Base-by-base conservation (phyloP, 1,140 invertebrate genomes). In the Drosophila suzukii region DNA sequence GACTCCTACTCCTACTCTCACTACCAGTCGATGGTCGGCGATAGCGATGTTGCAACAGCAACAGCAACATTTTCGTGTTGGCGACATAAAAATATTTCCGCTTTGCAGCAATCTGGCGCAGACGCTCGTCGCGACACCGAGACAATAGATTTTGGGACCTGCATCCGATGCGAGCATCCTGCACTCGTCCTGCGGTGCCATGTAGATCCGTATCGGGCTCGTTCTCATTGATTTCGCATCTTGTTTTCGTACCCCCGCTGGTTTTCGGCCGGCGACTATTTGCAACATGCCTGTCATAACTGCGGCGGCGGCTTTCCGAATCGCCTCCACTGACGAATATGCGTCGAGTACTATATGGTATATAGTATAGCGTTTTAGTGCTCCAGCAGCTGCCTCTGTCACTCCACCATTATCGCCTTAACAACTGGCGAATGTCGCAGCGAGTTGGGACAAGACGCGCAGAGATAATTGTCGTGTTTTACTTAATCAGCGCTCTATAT, bases 61-160 rank as follows among this genome's bases (percentile, higher is more conserved):
- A 53, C 58, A 55, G 68, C 81, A 72, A 84, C 65, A 81, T 81
- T 84, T 72, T 73, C 73, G 65, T 82, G 80, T 83, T 84, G 81
- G 81, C 81, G 81, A 84, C 72, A 73, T 54, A 84, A 63, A 83
- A 83, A 86, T 84, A 89, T 89, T 86, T 86, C 83, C 82, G 82
- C 72, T 85, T 85, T 85, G 46, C 49, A 47, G 61, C 50, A 73
- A 50, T 54, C 53, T 75, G 58, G 58, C 53, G 8, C 73, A 76
- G 73, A 67, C 73, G 49, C 46, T 58, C 66, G 68, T 71, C 68
- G 68, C 66, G 66, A 39, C 66, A 49, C 36, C n/a, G 34, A 78
- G 66, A 78, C 75, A 78, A 78, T 78, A 78, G 75, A 71, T 78
- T 78, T 39, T 41, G 67, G 47, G 68, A 73, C 72, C 53, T 75